These are phyloP conservation scores for Porites cylindrica DNA, from an alignment of 92 coral and sea anemone genomes.

Conservation along the genomic window DNA sequence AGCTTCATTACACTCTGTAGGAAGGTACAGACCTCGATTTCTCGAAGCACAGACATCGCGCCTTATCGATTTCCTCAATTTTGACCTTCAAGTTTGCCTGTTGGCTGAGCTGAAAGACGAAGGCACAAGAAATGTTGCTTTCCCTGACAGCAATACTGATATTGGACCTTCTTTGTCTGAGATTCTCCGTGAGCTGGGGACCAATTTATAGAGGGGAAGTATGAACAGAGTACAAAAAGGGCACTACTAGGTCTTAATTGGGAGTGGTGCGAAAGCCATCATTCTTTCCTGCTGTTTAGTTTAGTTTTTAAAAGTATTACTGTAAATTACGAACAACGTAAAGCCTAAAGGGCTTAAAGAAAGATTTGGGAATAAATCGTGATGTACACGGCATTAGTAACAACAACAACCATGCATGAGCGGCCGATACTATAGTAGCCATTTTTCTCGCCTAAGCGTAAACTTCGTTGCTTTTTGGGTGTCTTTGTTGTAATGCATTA, in stretches of 20 bases:
- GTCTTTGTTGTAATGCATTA: too few relatives aligned
- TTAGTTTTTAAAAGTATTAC: not conserved
- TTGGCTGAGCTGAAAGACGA: constrained; percentile 39
- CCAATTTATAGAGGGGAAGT: constrained; percentile 9
- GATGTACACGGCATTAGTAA: too few relatives aligned
- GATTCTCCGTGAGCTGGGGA: constrained; percentile 41
- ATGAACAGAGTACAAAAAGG: not conserved
- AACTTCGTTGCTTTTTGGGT: too few relatives aligned
- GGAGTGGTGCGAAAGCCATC: not conserved
- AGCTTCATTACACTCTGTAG: constrained; percentile 17
- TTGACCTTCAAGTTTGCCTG: constrained; percentile 38
- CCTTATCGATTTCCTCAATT: constrained; percentile 43
- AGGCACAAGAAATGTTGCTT: constrained; percentile 19
- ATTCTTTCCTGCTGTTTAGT: not conserved
- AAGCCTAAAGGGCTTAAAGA: too few relatives aligned
- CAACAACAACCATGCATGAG: too few relatives aligned
- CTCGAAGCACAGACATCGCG: constrained; percentile 45
- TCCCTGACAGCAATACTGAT: constrained; percentile 31
- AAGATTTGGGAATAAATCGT: too few relatives aligned
- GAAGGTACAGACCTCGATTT: constrained; percentile 30
- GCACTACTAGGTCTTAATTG: not conserved
- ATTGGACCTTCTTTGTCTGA: constrained; percentile 49
- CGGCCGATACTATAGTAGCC: too few relatives aligned
- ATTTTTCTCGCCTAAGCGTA: too few relatives aligned
- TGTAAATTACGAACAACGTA: not conserved